Conservation (phyloP, 2,888 invertebrate species). For the Lacanobia oleracea region DNA sequence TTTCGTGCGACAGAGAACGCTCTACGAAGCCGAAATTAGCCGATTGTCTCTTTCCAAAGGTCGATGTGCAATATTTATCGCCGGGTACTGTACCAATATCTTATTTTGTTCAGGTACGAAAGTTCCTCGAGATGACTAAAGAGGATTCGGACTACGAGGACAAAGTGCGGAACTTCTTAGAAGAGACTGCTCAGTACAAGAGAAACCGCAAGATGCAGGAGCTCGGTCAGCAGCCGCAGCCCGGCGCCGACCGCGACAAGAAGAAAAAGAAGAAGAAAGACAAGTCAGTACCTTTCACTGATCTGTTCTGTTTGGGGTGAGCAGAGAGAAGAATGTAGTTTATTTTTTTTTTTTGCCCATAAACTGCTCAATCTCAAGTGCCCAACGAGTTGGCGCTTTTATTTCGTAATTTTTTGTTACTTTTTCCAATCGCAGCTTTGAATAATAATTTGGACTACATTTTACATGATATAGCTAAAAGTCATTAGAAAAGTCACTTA, state of each 20-base stretch:
- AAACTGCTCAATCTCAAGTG: slow-evolving; percentile 13
- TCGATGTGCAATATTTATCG: no score
- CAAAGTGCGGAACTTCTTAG: slow-evolving; percentile 96
- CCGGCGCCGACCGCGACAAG: slow-evolving; percentile 86
- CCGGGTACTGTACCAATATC: no score
- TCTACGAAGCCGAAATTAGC: no score
- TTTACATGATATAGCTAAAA: no score
- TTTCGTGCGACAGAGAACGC: no score
- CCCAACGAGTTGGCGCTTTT: no score
- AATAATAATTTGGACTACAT: neutral
- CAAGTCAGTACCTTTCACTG: slow-evolving; percentile 81
- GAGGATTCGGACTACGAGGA: slow-evolving; percentile 96
- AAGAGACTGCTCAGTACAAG: slow-evolving; percentile 95
- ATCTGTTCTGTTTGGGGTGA: slow-evolving; percentile 58
- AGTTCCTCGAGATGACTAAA: slow-evolving; percentile 94
- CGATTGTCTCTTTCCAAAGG: no score
- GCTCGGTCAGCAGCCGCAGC: slow-evolving; percentile 90
- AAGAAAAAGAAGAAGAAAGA: slow-evolving; percentile 90
- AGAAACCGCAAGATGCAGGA: slow-evolving; percentile 93
- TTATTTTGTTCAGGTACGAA: slow-evolving; percentile 88
- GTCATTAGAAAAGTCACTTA: no score
- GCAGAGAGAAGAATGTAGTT: slow-evolving; percentile 26
- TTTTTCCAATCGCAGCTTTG: no score
- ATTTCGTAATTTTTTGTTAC: neutral
- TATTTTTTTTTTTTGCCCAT: neutral